Percentiles rank a stretch among this genome's conserved stretches.
phyloP scores from a whole-genome alignment of 2,797 vertebrate genomes.

The Heliangelus exortis region DNA sequence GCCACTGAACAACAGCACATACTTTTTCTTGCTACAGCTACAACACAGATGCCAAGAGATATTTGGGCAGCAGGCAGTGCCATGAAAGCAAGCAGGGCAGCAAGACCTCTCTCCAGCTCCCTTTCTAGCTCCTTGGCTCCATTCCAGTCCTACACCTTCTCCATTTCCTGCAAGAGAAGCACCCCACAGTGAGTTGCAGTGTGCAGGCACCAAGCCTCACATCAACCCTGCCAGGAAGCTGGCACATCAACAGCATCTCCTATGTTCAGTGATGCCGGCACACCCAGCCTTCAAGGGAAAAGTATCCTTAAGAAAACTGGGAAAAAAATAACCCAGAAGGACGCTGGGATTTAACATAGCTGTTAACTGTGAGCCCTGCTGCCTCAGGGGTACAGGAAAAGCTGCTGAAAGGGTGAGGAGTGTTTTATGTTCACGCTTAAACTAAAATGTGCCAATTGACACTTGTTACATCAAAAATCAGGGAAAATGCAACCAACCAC shows the following conservation, averaged over 20 bases:
- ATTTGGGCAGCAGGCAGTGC: neutral
- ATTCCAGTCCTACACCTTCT: neutral
- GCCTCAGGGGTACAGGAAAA: neutral
- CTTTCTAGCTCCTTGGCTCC: neutral
- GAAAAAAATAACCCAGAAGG: neutral
- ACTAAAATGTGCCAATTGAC: neutral
- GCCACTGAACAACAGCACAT: neutral
- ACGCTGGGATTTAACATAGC: neutral
- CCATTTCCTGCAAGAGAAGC: neutral
- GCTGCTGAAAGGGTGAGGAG: neutral
- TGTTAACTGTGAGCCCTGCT: neutral
- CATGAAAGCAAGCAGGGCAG: neutral
- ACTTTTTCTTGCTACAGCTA: neutral
- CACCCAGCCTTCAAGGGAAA: neutral
- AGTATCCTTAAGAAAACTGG: neutral
- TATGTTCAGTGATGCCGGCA: neutral
- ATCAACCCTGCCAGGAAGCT: neutral
- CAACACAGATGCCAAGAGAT: neutral
- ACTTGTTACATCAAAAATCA: neutral
- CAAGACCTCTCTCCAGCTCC: neutral
- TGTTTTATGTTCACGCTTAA: neutral
- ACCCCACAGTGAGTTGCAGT: rapidly evolving
- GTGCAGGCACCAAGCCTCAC: neutral
- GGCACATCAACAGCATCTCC: neutral
- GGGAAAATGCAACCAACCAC: neutral